phyloP scores from a whole-genome alignment of 2,888 invertebrate species.

The Tromatobia lineatoria region DNA sequence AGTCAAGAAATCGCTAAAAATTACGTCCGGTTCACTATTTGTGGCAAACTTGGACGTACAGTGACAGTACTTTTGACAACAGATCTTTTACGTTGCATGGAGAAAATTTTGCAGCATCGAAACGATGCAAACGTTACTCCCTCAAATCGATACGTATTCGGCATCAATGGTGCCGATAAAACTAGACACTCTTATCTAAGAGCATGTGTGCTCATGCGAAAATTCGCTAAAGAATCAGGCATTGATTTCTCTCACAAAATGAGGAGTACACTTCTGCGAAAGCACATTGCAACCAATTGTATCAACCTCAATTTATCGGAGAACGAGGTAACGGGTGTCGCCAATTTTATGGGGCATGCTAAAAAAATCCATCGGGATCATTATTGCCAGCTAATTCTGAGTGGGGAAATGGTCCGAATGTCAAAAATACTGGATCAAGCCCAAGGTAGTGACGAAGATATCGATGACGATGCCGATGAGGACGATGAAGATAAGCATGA shows the following conservation, averaged over 20 bases:
- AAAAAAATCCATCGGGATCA: slow-evolving; percentile 53
- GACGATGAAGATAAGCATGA: neutral
- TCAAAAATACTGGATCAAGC: slow-evolving; percentile 71
- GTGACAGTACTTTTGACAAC: slow-evolving; percentile 66
- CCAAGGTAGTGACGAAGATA: slow-evolving; percentile 38
- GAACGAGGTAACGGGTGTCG: slow-evolving; percentile 54
- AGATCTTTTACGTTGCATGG: slow-evolving; percentile 40
- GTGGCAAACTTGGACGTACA: slow-evolving; percentile 63
- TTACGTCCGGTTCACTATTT: slow-evolving; percentile 65
- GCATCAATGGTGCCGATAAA: slow-evolving; percentile 37
- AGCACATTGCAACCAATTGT: slow-evolving; percentile 67
- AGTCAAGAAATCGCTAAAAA: slow-evolving; percentile 52
- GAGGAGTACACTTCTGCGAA: slow-evolving; percentile 66
- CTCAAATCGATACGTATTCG: slow-evolving; percentile 67
- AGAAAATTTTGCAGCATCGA: slow-evolving; percentile 54
- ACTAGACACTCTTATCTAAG: slow-evolving; percentile 34
- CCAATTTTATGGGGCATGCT: slow-evolving; percentile 66
- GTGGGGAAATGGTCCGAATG: slow-evolving; percentile 70
- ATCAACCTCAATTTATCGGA: slow-evolving; percentile 64
- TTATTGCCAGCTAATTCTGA: slow-evolving; percentile 67
- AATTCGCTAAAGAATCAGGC: slow-evolving; percentile 50
- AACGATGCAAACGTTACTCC: slow-evolving; percentile 40
- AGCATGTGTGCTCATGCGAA: slow-evolving; percentile 58
- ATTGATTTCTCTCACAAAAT: slow-evolving; percentile 63
- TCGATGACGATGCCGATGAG: neutral